Base-by-base conservation (phyloP, 1,140 invertebrate species). In the Drosophila oshimai region DNA sequence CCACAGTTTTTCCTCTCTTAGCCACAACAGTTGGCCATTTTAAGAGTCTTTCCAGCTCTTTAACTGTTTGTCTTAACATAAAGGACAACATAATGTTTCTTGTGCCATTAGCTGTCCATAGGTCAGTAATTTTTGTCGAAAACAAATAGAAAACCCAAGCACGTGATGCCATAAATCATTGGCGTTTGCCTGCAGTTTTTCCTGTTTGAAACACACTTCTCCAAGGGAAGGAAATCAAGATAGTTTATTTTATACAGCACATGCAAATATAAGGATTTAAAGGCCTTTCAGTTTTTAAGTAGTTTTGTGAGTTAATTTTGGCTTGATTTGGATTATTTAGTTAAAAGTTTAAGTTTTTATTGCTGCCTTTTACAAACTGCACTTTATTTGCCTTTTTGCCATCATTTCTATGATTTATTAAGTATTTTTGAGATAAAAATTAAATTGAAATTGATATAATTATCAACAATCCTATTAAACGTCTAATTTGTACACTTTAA, bases 111-210 rank as follows among this genome's bases (percentile, higher is more conserved):
- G 34, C 45, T 41, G 12, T 41, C 22, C 58, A 64, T 73, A 65
- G 70, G 70, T 74, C 70, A 73, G 70, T 73, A 49, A 72, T 61
- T 61, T 53, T 31, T 17, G 39, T 12, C 12, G 17, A 46, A 62
- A 72, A 71, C 31, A 71, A 47, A 54, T 54, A 62, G 47, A 42
- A 62, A 62, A 62, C 33, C 57, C 15, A 44, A 72, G 58, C 69
- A 73, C 50, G 39, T 64, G 47, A 26, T 6, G 34, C 45, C 58
- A 74, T 73, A 65, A 74, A 74, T 74, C 70, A 74, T 73, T 45
- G 13, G 26, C 22, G 33, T 49, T 73, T 9, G 33, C 7, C 3
- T 34, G 39, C 1, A 65, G 20, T 54, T 39, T 44, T 73, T 39
- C 31, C 29, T 33, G 45, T 49, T 33, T 54, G 9, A 20, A 57